Evolutionary conservation across 2,888 invertebrate genomes (phyloP).

Genomic region (Trypoxylon attenuatum): DNA sequence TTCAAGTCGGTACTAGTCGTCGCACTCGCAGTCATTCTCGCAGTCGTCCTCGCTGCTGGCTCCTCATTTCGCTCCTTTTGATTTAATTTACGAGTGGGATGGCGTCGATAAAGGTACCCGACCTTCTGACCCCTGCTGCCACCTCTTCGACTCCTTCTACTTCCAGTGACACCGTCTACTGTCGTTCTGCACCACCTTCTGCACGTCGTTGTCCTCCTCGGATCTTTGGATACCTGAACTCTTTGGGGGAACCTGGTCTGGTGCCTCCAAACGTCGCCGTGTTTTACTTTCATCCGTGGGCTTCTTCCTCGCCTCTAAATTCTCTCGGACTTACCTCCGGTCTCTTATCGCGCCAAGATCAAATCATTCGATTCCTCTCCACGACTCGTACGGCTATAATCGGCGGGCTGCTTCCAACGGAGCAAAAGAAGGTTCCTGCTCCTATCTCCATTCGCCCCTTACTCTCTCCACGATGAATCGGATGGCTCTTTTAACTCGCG

Average conservation of each 20-base stretch:
- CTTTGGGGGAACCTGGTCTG: slow-evolving; percentile 5
- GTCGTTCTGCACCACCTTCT: slow-evolving; percentile 35
- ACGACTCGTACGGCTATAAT: slow-evolving; percentile 58
- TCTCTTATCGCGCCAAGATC: slow-evolving; percentile 63
- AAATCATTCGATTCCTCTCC: slow-evolving; percentile 63
- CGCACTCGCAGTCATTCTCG: slow-evolving; percentile 6
- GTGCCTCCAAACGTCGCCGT: slow-evolving; percentile 14
- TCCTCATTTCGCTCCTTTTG: slow-evolving; percentile 68
- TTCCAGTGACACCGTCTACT: slow-evolving; percentile 14
- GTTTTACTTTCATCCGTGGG: slow-evolving; percentile 28
- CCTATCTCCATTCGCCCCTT: slow-evolving; percentile 32
- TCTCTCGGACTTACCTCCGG: slow-evolving; percentile 23
- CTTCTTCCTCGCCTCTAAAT: slow-evolving; percentile 2
- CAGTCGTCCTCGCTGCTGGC: slow-evolving; percentile 11
- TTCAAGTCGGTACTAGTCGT: too few relatives aligned
- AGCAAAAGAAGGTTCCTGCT: slow-evolving; percentile 46
- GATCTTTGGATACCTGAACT: slow-evolving; percentile 24
- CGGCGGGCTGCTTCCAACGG: slow-evolving; percentile 39
- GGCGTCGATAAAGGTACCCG: slow-evolving; percentile 56
- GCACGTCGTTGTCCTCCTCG: slow-evolving; percentile 29
- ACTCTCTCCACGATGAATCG: slow-evolving; percentile 22
- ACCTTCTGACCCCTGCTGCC: slow-evolving; percentile 33
- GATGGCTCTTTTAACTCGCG: slow-evolving; percentile 46
- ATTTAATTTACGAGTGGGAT: slow-evolving; percentile 71
- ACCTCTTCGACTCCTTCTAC: slow-evolving; percentile 14